Base-by-base conservation (phyloP, 2,888 invertebrate species). In the Scaptomyza polygonia region DNA sequence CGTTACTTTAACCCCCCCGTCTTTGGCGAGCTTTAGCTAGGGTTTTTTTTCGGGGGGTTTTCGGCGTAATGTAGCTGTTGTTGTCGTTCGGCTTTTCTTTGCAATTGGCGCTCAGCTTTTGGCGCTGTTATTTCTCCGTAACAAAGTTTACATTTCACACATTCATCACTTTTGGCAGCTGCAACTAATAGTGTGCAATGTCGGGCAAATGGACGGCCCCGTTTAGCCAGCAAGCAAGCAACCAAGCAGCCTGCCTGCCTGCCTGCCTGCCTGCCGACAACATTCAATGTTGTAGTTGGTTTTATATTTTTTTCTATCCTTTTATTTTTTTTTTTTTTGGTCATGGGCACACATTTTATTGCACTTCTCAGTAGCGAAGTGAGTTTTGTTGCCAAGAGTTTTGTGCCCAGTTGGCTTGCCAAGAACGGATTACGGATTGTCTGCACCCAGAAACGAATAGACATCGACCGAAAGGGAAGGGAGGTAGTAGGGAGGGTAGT, bases 131-230 rank as follows among this genome's bases (percentile, higher is more conserved):
- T 84, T 82, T 72, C 82, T 81, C 75, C 79, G 85, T 88, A 84
- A 88, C 87, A 85, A 83, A 85, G 84, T 85, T 85, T 85, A 88
- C 84, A 88, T 88, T 88, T 88, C 84, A 85, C 88, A 85, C 84
- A 85, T 85, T 85, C 84, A 85, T 85, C 84, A 85, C 84, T 85
- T 88, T 85, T 85, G 84, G 84, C 84, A 85, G 84, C 84, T 88
- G 84, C 88, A 88, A 88, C 84, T 85, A 85, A 85, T 85, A 85
- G 88, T 84, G 82, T 86, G 82, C 84, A 79, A 79, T 73, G 83
- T 78, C 70, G 81, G 63, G 84, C 79, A 81, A 83, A 83, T 75
- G 72, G 78, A 69, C 62, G 84, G 64, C 81, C 70, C 80, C 71
- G 69, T 72, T 86, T 80, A 83, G 77, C 69, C 45, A 36, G 36